These are phyloP conservation scores for Mirza zaza DNA, from an alignment of 2,113 vertebrate genomes.

Conservation along the genomic window DNA sequence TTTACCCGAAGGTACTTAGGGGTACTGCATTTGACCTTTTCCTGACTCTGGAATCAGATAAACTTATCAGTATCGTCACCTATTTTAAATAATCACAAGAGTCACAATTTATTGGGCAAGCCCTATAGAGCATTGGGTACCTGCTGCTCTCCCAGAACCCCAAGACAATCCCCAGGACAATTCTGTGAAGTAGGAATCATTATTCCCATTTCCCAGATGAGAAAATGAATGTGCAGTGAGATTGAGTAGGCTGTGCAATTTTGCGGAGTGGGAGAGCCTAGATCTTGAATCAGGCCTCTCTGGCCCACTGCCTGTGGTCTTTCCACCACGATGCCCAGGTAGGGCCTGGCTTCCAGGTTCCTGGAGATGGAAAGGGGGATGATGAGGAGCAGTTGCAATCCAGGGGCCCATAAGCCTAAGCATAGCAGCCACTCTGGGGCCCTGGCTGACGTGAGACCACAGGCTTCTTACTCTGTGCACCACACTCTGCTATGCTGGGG, in stretches of 20 bases:
- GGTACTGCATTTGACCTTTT: not conserved
- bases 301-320: not conserved
- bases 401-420: not conserved
- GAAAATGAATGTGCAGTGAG: not conserved
- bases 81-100: not conserved
- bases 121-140: not conserved
- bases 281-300: not conserved
- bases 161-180: not conserved
- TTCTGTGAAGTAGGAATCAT: not conserved
- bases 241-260: not conserved
- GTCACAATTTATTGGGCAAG: not conserved
- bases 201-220: not conserved
- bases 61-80: not conserved
- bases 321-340: too few relatives aligned
- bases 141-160: not conserved
- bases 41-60: not conserved
- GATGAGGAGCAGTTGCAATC: not conserved
- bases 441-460: not conserved
- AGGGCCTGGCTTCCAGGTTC: not conserved
- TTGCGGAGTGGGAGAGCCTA: not conserved
- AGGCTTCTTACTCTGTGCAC: not conserved
- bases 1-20: not conserved
- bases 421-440: not conserved
- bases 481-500: not conserved
- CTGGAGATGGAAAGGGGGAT: not conserved